Evolutionary conservation across 1,140 invertebrate species (phyloP), one percentile per base, ranked within the genome.

Genomic region (Charaxes varanes): DNA sequence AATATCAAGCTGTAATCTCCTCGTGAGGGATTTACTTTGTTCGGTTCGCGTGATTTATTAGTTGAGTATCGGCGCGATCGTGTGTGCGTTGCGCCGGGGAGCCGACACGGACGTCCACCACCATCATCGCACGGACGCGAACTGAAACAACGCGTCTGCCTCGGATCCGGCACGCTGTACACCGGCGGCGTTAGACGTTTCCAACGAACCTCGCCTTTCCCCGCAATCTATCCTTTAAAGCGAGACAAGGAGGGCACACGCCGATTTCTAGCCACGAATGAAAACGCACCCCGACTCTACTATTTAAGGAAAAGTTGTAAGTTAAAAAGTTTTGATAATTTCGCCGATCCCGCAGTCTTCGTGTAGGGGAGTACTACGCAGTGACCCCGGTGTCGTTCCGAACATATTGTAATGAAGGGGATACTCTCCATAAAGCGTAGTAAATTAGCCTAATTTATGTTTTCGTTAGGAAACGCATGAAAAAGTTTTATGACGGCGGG

Each of bases 391-490:
- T 61, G 59, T 68, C 64, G 60, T 70, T 76, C 68, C 64, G 59
- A 71, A 76, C 76, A 80, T 83, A 80, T 72, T 80, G 76, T 78
- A 76, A 68, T 61, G 61, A 74, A 69, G 79, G 76, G 73, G 74
- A 79, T 79, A 62, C 59, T 78, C 62, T 72, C 62, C 71, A 74
- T 76, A 76, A 70, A 69, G 55, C 53, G 62, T 55, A 73, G 56
- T 77, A 72, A 77, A 78, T 83, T 80, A 66, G 67, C 66, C 60
- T 80, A 79, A 83, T 80, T 83, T 83, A 83, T 83, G 78, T 78
- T 77, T 77, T 71, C 64, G 70, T 76, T 68, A 61, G 67, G 70
- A 70, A 74, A 77, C 70, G 70, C 73, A 80, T 59, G 72, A 72
- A 66, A 59, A 82, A 76, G 50, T 82, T 82, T 83, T 80, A 83